These are phyloP conservation scores for Nansenia antarctica DNA, from an alignment of 2,113 vertebrate genomes.

Conservation along the genomic window DNA sequence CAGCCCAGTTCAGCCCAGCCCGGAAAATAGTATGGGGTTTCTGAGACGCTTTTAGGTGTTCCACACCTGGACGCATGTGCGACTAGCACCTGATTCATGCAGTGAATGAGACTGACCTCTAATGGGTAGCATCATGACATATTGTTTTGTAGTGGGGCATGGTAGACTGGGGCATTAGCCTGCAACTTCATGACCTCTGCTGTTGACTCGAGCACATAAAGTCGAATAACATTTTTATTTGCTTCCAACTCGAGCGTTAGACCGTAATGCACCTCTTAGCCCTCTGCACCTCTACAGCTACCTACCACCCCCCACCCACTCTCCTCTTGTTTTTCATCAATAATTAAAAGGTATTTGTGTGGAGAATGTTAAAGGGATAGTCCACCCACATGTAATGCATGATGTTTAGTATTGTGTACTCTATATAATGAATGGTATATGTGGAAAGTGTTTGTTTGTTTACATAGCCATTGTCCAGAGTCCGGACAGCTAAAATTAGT, in stretches of 20 bases:
- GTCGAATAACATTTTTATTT: neutral
- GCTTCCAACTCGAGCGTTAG: slow-evolving; percentile 21
- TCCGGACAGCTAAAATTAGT: neutral
- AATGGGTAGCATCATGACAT: neutral
- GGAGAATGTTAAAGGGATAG: too few species aligned
- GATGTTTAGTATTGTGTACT: neutral
- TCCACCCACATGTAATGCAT: too few species aligned
- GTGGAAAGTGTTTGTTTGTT: too few species aligned
- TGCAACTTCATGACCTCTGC: slow-evolving; percentile 12
- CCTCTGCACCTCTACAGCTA: neutral
- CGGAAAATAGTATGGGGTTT: neutral
- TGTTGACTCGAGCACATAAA: slow-evolving; percentile 11
- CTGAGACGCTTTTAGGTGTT: neutral
- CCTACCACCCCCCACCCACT: neutral
- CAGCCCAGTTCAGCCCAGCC: too few species aligned
- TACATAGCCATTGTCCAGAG: too few species aligned
- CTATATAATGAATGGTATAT: too few species aligned
- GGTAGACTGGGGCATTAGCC: neutral
- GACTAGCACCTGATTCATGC: neutral
- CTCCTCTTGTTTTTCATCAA: neutral
- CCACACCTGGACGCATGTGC: neutral
- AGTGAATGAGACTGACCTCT: neutral
- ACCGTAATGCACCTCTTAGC: slow-evolving; percentile 16
- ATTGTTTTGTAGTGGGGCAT: too few species aligned
- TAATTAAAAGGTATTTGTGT: too few species aligned